Conservation (phyloP, 2,888 invertebrate genomes). For the Synanthedon formicaeformis region DNA sequence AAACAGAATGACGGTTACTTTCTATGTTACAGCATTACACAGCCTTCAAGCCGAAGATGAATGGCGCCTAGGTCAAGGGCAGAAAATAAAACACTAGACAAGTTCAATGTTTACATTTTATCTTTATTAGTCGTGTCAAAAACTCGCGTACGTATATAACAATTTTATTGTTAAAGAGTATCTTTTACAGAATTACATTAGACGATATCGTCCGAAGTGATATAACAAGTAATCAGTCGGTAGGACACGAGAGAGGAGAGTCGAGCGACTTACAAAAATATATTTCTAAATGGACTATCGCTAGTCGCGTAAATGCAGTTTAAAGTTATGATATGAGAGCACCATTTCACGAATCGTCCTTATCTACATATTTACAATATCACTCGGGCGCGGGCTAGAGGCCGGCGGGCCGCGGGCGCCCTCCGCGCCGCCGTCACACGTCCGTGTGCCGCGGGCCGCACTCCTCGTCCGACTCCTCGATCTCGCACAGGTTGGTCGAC, state of each 20-base stretch:
- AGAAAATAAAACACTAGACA: neutral
- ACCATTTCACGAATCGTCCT: conserved; percentile 33
- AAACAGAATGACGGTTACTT: too few relatives aligned
- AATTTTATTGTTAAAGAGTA: conserved; percentile 26
- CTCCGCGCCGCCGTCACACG: conserved; percentile 52
- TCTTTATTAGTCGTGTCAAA: conserved; percentile 46
- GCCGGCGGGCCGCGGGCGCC: conserved; percentile 14
- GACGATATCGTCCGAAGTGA: neutral
- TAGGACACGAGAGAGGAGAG: conserved; percentile 5
- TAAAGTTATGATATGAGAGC: conserved; percentile 65
- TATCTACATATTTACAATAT: neutral
- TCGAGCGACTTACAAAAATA: conserved; percentile 52
- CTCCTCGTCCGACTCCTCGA: conserved; percentile 88
- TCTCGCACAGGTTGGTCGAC: conserved; percentile 90
- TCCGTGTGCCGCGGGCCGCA: conserved; percentile 33
- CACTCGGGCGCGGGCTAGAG: conserved; percentile 4
- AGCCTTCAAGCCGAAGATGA: too few relatives aligned
- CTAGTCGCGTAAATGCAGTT: conserved; percentile 38
- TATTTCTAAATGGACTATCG: conserved; percentile 44
- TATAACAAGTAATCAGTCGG: conserved; percentile 3
- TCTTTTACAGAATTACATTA: neutral
- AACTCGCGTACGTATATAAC: conserved; percentile 35
- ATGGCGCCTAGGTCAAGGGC: too few relatives aligned
- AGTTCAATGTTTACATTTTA: conserved; percentile 8
- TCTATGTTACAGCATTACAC: too few relatives aligned